Base-by-base conservation (phyloP, 1,140 invertebrate species). In the Arion vulgaris region DNA sequence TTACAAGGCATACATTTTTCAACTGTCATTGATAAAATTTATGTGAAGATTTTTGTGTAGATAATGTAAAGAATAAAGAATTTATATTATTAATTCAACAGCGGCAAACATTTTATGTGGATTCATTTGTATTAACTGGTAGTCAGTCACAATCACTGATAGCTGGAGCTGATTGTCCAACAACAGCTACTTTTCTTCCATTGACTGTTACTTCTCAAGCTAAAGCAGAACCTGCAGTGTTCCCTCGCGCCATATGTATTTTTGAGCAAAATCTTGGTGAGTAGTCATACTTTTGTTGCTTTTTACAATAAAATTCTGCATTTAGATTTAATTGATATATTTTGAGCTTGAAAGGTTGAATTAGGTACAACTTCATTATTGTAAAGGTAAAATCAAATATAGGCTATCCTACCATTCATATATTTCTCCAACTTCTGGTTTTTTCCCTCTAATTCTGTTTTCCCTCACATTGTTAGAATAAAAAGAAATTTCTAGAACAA, bases 141-240 rank as follows among this genome's bases (percentile, higher is more conserved):
- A 84, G 34, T 17, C 80, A 82, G 26, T 78, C 85, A n/a, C 83
- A 81, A 38, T 51, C 76, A 62, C 75, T 86, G 39, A 51, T 87
- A 38, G 81, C 87, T 9, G 88, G 87, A 0, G 87, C 81, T 0
- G 88, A 89, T 68, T 89, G 88, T 80, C 88, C 88, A 5, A 85
- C 84, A 51, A 85, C 86, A 23, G 83, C 87, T 26, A 87, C 86
- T 0, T 87, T 86, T 17, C 62, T 66, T 17, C 62, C 49, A 51
- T 39, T 41, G 13, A 49, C 71, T 15, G 71, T 41, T 36, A 73
- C 49, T 4, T 76, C 32, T 51, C 32, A 51, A 53, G 34, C 45
- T 53, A 49, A 15, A 76, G 34, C 17, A 32, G 74, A 51, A 76
- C 49, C 74, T 19, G 32, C 32, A n/a, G 74, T 76, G 0, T 51